Conservation (phyloP, 2,113 vertebrate species). For the Picathartes gymnocephalus region DNA sequence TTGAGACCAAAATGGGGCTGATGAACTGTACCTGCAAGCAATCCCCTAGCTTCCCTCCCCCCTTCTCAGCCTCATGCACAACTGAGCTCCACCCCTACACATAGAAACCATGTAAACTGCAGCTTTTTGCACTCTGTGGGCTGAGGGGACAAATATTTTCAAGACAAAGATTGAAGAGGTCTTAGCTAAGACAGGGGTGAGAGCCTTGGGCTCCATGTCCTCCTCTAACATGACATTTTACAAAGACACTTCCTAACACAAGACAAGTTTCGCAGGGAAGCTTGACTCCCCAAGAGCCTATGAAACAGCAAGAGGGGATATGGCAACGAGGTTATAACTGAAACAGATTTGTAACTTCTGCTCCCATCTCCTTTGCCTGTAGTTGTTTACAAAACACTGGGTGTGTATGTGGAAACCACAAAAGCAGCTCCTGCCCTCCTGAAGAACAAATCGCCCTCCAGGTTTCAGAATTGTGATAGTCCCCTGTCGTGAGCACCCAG, state of each 20-base stretch:
- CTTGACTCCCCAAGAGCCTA: neutral
- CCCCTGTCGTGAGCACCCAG: accelerated
- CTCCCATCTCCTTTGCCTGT: neutral
- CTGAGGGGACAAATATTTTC: neutral
- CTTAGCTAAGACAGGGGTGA: neutral
- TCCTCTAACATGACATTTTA: neutral
- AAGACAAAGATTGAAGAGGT: neutral
- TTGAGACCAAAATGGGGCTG: neutral
- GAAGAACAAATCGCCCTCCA: neutral
- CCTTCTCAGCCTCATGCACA: neutral
- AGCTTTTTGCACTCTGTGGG: neutral
- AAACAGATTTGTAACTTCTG: neutral
- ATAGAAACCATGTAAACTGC: neutral
- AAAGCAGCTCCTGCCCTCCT: neutral
- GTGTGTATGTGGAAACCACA: neutral
- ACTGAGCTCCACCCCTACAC: neutral
- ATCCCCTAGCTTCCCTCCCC: neutral
- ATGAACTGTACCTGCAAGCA: neutral
- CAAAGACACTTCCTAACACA: neutral
- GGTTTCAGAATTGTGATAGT: neutral
- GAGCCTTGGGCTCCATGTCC: neutral
- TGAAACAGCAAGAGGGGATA: neutral
- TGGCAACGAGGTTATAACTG: neutral
- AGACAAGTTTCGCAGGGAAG: neutral
- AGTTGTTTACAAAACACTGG: neutral